phyloP scores from a whole-genome alignment of 1,140 invertebrate species.

The Drosophila nasuta region DNA sequence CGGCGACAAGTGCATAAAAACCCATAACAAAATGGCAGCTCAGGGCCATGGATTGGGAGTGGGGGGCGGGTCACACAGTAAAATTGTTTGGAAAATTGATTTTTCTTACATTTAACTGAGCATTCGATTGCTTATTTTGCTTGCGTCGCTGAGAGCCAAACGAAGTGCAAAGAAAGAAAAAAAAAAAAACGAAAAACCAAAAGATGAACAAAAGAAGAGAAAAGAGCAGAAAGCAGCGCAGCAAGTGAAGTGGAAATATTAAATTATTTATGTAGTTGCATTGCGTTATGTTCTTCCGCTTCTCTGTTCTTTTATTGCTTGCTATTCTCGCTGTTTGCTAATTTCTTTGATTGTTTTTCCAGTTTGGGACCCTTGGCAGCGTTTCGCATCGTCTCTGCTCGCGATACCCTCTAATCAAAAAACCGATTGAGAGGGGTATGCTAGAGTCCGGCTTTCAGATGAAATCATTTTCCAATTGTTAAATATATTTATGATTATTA shows the following conservation, averaged over 20 bases:
- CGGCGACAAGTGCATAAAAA: slow-evolving; percentile 82
- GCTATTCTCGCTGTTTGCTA: slow-evolving; percentile 74
- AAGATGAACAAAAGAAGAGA: slow-evolving; percentile 39
- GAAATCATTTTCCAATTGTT: too few species aligned
- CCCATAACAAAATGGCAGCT: slow-evolving; percentile 62
- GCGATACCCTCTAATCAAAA: background rate
- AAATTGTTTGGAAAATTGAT: slow-evolving; percentile 84
- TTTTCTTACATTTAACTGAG: slow-evolving; percentile 84
- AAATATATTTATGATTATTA: too few species aligned
- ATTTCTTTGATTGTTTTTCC: slow-evolving; percentile 81
- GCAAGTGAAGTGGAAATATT: slow-evolving; percentile 81
- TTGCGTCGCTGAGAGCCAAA: slow-evolving; percentile 53
- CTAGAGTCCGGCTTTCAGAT: too few species aligned
- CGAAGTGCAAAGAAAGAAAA: slow-evolving; percentile 53
- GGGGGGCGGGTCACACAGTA: slow-evolving; percentile 55
- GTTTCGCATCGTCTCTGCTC: slow-evolving; percentile 31
- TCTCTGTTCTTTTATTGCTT: slow-evolving; percentile 58
- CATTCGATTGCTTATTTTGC: slow-evolving; percentile 83
- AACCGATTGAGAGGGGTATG: background rate
- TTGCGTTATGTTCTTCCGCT: slow-evolving; percentile 75
- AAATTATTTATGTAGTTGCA: slow-evolving; percentile 83
- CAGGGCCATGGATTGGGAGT: slow-evolving; percentile 17
- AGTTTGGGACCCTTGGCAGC: slow-evolving; percentile 42
- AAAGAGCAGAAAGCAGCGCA: slow-evolving; percentile 29
- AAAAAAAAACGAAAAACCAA: background rate